Evolutionary conservation across 1,140 invertebrate genomes (phyloP).

Genomic region (Linepithema humile): DNA sequence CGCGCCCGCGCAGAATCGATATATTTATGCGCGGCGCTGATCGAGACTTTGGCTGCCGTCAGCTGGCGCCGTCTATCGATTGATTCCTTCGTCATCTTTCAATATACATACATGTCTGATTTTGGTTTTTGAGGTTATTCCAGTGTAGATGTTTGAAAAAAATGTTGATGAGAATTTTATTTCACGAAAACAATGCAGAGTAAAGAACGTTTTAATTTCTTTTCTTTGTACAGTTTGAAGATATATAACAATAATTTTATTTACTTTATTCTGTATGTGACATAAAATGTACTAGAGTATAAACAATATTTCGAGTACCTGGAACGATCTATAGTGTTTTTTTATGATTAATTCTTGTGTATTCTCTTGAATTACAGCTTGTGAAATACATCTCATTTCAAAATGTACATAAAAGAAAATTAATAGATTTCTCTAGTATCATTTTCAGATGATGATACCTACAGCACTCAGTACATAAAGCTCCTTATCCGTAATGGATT

Average conservation of each 20-base stretch:
- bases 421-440: background rate
- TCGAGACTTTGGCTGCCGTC: too few species aligned
- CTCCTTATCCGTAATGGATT: background rate
- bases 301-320: background rate
- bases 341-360: background rate
- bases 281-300: background rate
- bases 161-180: background rate
- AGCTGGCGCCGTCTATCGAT: too few species aligned
- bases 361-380: background rate
- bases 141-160: background rate
- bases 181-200: background rate
- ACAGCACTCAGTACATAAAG: background rate
- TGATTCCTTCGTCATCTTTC: too few species aligned
- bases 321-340: background rate
- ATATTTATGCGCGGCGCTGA: too few species aligned
- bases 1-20: too few species aligned
- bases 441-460: background rate
- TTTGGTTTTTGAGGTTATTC: background rate
- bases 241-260: conserved; percentile 5
- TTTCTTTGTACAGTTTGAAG: too few species aligned
- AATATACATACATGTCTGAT: background rate
- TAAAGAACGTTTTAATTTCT: background rate
- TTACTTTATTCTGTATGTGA: background rate
- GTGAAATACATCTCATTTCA: background rate
- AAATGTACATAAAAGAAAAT: conserved; percentile 1